Percentiles rank a stretch among this genome's conserved stretches.
Conservation (phyloP, 2,888 invertebrate genomes). For the Ditylenchus weischeri region DNA sequence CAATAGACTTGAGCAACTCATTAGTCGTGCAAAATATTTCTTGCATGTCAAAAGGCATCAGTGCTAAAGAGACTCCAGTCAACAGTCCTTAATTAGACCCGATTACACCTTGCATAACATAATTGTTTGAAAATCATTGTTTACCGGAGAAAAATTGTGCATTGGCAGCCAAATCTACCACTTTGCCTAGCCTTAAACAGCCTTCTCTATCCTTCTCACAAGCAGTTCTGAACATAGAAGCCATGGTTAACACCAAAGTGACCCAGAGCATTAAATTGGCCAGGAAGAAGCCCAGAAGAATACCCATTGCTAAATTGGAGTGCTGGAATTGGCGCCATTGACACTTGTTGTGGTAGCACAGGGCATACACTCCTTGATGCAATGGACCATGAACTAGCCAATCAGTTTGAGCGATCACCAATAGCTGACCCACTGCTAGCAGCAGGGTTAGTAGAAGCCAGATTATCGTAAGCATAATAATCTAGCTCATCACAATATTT, state of each 20-base stretch:
- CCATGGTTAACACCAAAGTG: conserved; percentile 19
- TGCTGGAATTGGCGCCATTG: conserved; percentile 19
- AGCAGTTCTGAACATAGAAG: conserved; percentile 21
- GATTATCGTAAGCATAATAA: conserved; percentile 26
- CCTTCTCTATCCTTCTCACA: background rate
- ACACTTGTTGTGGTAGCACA: conserved; percentile 26
- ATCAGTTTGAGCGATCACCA: conserved; percentile 34
- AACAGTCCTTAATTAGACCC: conserved; percentile 21
- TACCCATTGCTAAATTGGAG: conserved; percentile 18
- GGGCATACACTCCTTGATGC: conserved; percentile 31
- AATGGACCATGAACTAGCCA: conserved; percentile 35
- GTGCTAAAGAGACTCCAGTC: conserved; percentile 26
- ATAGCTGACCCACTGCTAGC: conserved; percentile 31
- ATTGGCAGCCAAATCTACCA: conserved; percentile 25
- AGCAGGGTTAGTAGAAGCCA: conserved; percentile 31
- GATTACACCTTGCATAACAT: no score
- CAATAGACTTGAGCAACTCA: conserved; percentile 27
- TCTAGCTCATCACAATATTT: background rate
- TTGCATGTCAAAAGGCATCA: conserved; percentile 31
- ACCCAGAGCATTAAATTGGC: conserved; percentile 20
- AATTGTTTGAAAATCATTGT: no score
- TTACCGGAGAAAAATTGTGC: conserved; percentile 23
- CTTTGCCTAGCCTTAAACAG: background rate
- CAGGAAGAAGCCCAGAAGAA: conserved; percentile 24
- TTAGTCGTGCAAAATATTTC: conserved; percentile 31